A percentile compares a stretch with the other conserved stretches of the same genome.
Evolutionary conservation across 2,888 invertebrate genomes (phyloP).

Genomic region (Nysson spinosus): DNA sequence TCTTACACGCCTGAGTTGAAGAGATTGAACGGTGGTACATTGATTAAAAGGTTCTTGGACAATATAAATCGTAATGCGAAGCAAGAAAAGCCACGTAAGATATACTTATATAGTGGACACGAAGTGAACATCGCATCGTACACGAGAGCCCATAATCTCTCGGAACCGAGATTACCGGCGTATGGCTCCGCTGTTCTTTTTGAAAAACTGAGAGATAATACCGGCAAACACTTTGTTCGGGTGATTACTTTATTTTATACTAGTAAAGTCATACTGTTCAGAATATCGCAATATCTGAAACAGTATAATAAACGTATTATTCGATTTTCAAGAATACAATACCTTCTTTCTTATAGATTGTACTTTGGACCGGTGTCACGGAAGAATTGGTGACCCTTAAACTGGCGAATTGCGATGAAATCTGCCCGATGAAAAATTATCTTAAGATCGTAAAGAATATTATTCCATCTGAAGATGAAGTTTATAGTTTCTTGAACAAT

Average conservation of each 20-base stretch:
- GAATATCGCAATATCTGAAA: neutral
- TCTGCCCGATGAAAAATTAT: conserved; percentile 35
- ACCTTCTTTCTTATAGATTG: conserved; percentile 18
- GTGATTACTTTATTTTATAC: conserved; percentile 37
- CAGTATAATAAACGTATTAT: neutral
- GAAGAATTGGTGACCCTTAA: conserved; percentile 11
- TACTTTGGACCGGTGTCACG: conserved; percentile 27
- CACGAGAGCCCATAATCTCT: conserved; percentile 43
- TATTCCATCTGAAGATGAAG: conserved; percentile 32
- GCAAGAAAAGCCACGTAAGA: conserved; percentile 37
- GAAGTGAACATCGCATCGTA: conserved; percentile 56
- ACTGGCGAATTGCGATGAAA: conserved; percentile 12
- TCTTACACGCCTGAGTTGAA: conserved; percentile 45
- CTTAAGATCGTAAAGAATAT: conserved; percentile 14
- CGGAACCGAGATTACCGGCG: conserved; percentile 35
- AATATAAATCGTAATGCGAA: conserved; percentile 40
- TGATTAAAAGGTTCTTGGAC: conserved; percentile 50
- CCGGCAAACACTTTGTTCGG: conserved; percentile 41
- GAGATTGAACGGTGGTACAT: conserved; percentile 46
- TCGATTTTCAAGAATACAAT: neutral
- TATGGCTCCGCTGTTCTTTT: conserved; percentile 56
- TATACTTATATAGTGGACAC: conserved; percentile 64
- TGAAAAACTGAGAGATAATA: conserved; percentile 50
- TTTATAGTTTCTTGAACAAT: conserved; percentile 22
- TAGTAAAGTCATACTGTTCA: neutral